Conservation (phyloP, 2,113 vertebrate species). For the Nycticryphes semicollaris region DNA sequence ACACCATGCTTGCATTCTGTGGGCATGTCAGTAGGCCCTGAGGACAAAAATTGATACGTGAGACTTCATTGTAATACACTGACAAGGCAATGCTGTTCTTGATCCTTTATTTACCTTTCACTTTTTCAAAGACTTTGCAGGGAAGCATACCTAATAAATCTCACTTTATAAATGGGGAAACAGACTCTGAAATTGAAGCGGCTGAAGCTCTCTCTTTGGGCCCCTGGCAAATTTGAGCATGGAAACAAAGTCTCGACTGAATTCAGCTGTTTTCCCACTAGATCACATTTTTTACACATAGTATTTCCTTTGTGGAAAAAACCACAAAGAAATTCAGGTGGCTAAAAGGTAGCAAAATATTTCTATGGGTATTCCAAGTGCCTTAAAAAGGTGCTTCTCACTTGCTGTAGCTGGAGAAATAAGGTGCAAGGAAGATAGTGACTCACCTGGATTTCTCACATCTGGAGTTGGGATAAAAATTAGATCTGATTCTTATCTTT, state of each 20-base stretch:
- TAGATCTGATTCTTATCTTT: neutral
- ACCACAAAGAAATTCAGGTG: neutral
- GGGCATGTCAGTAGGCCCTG: no score
- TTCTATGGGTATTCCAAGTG: neutral
- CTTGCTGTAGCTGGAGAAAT: neutral
- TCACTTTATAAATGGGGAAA: neutral
- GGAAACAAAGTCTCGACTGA: neutral
- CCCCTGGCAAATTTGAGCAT: neutral
- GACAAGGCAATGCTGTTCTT: neutral
- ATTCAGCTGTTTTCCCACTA: neutral
- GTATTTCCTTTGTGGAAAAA: neutral
- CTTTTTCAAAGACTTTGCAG: neutral
- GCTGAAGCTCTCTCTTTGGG: neutral
- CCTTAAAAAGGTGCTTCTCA: neutral
- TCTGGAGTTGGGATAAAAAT: neutral
- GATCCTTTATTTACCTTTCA: neutral
- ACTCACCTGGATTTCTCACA: neutral
- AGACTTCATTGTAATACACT: neutral
- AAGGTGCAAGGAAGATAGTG: neutral
- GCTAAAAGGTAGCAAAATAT: neutral
- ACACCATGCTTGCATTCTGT: neutral
- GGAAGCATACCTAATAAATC: neutral
- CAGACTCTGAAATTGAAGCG: neutral
- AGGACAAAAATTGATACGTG: neutral
- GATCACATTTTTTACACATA: neutral